Evolutionary conservation across 2,113 vertebrate species (phyloP).

Genomic region (Psephotus haematonotus): DNA sequence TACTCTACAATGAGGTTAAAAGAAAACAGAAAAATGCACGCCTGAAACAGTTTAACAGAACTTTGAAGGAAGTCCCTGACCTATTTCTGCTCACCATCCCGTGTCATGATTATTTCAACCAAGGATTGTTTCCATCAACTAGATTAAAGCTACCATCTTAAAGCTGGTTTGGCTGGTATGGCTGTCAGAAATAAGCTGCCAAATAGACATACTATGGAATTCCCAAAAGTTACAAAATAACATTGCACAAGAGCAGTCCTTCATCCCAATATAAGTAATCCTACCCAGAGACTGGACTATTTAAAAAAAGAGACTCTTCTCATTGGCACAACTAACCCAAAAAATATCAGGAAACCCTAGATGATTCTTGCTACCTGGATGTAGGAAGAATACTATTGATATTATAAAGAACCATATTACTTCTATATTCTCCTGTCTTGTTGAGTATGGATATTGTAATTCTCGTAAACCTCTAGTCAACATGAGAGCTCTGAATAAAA

Average conservation of each 20-base stretch:
- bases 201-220: neutral
- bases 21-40: neutral
- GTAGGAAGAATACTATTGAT: neutral
- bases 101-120: neutral
- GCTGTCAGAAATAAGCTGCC: neutral
- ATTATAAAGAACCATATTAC: neutral
- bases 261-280: neutral
- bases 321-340: neutral
- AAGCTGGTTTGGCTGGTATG: neutral
- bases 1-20: slow-evolving; percentile 76
- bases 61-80: neutral
- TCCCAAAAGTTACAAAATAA: neutral
- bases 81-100: neutral
- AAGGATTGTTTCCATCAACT: neutral
- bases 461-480: neutral
- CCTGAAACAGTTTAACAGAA: neutral
- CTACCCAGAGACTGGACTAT: neutral
- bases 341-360: neutral
- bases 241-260: neutral
- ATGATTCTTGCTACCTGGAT: neutral
- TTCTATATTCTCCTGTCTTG: neutral
- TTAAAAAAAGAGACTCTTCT: neutral
- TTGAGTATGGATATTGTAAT: neutral
- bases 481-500: neutral
- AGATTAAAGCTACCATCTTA: neutral